phyloP scores from a whole-genome alignment of 2,113 vertebrate genomes.

The Lepus europaeus region DNA sequence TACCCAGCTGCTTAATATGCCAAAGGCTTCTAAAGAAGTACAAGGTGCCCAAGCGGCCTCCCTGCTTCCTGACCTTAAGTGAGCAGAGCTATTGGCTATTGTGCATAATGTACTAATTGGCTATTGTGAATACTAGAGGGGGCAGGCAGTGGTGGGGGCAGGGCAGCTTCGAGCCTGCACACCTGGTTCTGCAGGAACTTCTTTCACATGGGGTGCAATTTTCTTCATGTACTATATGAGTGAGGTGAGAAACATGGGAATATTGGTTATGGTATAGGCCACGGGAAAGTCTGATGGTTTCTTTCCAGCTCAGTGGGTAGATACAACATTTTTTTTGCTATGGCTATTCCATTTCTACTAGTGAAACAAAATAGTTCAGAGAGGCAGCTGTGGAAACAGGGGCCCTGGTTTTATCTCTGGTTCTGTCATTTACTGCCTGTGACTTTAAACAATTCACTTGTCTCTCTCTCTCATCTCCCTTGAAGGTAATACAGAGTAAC shows the following conservation, averaged over 20 bases:
- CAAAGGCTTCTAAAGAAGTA: background rate
- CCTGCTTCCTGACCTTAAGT: background rate
- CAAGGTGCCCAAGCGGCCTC: fast-evolving
- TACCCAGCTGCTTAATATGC: background rate
- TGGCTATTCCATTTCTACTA: background rate
- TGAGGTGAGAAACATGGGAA: background rate
- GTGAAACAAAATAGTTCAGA: background rate
- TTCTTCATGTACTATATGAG: background rate
- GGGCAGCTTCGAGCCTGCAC: background rate
- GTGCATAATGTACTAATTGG: too few relatives aligned
- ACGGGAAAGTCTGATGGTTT: background rate
- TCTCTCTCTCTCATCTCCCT: background rate
- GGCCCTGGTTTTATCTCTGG: background rate
- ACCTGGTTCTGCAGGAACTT: background rate
- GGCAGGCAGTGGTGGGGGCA: too few relatives aligned
- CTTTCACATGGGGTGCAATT: background rate
- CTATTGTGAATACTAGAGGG: too few relatives aligned
- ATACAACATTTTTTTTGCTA: background rate
- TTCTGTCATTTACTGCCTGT: background rate
- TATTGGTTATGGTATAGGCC: background rate
- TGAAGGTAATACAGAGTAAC: background rate
- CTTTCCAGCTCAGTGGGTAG: background rate
- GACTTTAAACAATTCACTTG: background rate
- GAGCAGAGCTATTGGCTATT: background rate
- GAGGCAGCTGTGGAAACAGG: background rate